Evolutionary conservation across 1,140 invertebrate genomes (phyloP).

Genomic region (Eurosta solidaginis): DNA sequence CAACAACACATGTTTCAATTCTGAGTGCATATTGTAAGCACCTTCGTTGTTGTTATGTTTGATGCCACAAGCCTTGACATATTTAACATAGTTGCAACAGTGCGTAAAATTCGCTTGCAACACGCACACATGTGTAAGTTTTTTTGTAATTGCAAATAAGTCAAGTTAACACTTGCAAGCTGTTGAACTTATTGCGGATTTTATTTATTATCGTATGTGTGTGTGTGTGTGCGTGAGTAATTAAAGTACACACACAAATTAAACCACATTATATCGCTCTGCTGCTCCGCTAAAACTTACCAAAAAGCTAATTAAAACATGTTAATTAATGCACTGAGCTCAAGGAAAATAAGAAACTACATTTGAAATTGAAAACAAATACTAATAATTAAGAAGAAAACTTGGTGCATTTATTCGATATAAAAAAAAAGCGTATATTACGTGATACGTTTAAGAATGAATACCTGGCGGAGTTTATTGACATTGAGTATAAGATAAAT

Average conservation of each 20-base stretch:
- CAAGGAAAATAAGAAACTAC: too few relatives aligned
- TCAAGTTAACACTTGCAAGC: neutral
- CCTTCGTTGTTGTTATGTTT: neutral
- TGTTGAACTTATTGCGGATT: neutral
- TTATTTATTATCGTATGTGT: neutral
- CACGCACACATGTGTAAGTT: neutral
- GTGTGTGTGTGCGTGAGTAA: neutral
- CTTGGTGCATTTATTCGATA: too few relatives aligned
- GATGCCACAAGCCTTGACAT: neutral
- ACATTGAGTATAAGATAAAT: too few relatives aligned
- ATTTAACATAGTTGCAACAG: neutral
- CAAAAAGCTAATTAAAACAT: neutral
- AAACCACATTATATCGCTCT: neutral
- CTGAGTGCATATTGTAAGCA: neutral
- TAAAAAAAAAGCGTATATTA: too few relatives aligned
- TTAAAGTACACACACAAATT: too few relatives aligned
- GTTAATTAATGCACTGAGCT: neutral
- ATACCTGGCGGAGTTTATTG: too few relatives aligned
- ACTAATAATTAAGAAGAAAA: too few relatives aligned
- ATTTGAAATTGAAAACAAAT: too few relatives aligned
- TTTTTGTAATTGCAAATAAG: slow-evolving; percentile 8
- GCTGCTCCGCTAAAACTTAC: neutral
- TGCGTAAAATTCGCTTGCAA: slow-evolving; percentile 9
- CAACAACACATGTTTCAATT: slow-evolving; percentile 8
- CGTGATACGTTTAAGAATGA: too few relatives aligned